Percentiles rank a stretch among this genome's conserved stretches.
Conservation (phyloP, 2,113 vertebrate species). For the Sprattus sprattus region DNA sequence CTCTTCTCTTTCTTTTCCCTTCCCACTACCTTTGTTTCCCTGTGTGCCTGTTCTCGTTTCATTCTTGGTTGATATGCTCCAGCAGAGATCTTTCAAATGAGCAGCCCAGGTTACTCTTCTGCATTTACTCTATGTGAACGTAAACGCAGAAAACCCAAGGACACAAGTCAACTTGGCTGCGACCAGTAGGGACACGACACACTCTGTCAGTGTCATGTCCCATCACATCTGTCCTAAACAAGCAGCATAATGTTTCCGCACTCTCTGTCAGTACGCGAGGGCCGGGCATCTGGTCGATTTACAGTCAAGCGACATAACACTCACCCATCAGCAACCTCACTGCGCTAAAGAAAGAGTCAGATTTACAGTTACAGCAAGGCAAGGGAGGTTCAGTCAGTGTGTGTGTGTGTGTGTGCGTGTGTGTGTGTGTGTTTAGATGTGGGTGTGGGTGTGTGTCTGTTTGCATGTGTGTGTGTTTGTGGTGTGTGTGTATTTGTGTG, state of each 20-base stretch:
- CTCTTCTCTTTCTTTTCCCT: neutral
- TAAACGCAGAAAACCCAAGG: neutral
- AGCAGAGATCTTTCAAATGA: neutral
- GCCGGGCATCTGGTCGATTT: neutral
- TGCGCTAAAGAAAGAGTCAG: neutral
- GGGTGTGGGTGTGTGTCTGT: neutral
- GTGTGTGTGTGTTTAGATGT: neutral
- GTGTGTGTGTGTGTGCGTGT: neutral
- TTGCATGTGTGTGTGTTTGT: neutral
- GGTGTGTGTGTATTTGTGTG: neutral
- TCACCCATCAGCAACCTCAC: neutral
- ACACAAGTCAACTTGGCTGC: neutral
- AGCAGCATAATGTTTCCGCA: neutral
- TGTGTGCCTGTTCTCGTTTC: neutral
- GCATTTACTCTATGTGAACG: no score
- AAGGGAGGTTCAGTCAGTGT: neutral
- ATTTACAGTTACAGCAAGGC: neutral
- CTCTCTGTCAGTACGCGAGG: neutral
- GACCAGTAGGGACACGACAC: neutral
- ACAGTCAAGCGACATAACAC: neutral
- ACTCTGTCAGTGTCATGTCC: neutral
- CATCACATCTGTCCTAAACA: neutral
- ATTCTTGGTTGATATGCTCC: neutral
- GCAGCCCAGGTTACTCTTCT: neutral
- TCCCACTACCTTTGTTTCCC: neutral